Percentiles rank a stretch among this genome's conserved stretches.
phyloP scores from a whole-genome alignment of 2,113 vertebrate genomes.

The Apodemus sylvaticus region DNA sequence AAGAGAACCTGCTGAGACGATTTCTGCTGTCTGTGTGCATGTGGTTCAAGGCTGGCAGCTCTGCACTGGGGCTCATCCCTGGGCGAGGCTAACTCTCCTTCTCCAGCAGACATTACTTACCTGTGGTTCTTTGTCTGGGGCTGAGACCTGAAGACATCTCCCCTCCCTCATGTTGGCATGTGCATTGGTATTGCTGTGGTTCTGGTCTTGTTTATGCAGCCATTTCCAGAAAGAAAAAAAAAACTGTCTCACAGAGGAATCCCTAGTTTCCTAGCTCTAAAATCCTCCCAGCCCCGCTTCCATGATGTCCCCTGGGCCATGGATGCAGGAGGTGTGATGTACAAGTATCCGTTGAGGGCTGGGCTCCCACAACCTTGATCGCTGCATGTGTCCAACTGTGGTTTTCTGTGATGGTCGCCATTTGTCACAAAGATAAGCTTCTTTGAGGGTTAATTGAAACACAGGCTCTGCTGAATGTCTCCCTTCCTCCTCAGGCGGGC shows the following conservation, averaged over 20 bases:
- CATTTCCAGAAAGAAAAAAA: neutral
- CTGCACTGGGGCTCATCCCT: neutral
- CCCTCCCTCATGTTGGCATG: neutral
- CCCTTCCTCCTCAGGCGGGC: slow-evolving; percentile 88
- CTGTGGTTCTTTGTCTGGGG: neutral
- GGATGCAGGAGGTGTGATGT: too few relatives aligned
- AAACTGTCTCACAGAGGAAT: neutral
- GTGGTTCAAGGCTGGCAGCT: neutral
- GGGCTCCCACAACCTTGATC: neutral
- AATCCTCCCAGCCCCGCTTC: neutral
- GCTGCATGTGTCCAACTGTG: neutral
- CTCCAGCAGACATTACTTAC: neutral
- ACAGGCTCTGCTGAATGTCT: neutral
- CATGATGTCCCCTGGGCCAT: neutral
- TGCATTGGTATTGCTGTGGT: neutral
- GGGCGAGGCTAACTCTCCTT: neutral
- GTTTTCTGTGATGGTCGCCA: neutral
- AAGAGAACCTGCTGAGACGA: neutral
- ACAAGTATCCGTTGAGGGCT: neutral
- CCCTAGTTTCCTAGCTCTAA: neutral
- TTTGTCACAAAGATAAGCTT: neutral
- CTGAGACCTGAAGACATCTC: neutral
- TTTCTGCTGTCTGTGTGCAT: neutral
- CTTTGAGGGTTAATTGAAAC: neutral
- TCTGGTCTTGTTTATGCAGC: neutral